Conservation (phyloP, 2,797 vertebrate species). For the Ctenosaura bakeri region DNA sequence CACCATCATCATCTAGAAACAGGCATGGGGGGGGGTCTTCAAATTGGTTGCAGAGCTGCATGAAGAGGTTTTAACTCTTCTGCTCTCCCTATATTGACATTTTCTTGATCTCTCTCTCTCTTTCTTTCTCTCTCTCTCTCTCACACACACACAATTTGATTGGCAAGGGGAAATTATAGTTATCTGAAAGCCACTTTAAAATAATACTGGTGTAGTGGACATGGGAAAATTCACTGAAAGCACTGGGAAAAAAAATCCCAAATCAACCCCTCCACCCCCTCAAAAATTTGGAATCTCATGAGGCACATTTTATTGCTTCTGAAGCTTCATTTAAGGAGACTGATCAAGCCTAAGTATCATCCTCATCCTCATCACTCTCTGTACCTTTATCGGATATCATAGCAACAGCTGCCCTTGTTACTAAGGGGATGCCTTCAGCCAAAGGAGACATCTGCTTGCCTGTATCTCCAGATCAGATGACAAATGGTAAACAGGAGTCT, state of each 20-base stretch:
- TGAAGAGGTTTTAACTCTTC: neutral
- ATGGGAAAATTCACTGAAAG: slow-evolving; percentile 58
- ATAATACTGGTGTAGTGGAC: slow-evolving; percentile 16
- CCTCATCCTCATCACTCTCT: slow-evolving; percentile 16
- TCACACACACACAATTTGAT: too few species aligned
- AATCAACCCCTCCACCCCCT: neutral
- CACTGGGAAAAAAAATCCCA: neutral
- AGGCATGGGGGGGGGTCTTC: neutral
- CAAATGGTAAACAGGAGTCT: slow-evolving; percentile 70
- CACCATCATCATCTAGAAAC: neutral
- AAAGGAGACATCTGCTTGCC: slow-evolving; percentile 83
- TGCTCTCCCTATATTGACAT: neutral
- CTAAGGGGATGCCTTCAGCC: slow-evolving; percentile 48
- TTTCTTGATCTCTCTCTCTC: neutral
- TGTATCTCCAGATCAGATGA: slow-evolving; percentile 80
- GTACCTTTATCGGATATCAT: slow-evolving; percentile 70
- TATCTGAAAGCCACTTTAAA: slow-evolving; percentile 39
- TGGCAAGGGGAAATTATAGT: slow-evolving; percentile 14
- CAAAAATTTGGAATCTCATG: slow-evolving; percentile 21
- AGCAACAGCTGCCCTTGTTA: slow-evolving; percentile 77
- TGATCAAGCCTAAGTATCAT: slow-evolving; percentile 51
- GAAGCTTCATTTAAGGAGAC: slow-evolving; percentile 42
- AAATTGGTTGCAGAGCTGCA: neutral
- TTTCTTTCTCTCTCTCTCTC: too few species aligned
- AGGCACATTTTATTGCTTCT: slow-evolving; percentile 4